Conservation (phyloP, 2,113 vertebrate species). For the Myocastor coypus region DNA sequence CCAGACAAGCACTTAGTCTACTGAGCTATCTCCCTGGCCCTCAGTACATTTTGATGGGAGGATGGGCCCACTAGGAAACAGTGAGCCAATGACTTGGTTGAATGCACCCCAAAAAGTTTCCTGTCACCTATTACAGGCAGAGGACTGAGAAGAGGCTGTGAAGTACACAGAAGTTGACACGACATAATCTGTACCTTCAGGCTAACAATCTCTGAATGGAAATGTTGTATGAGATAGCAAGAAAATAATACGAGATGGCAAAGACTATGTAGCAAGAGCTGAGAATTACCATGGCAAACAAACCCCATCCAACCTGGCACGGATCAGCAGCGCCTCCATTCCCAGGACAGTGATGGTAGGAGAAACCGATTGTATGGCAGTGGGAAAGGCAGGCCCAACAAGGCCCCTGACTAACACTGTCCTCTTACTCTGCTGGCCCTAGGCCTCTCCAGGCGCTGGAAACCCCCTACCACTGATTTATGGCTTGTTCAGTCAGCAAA, state of each 20-base stretch:
- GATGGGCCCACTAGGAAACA: neutral
- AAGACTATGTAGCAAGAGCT: neutral
- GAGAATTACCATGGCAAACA: neutral
- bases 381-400: neutral
- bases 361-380: neutral
- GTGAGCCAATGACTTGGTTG: neutral
- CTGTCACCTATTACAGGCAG: neutral
- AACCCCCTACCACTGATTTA: conserved; percentile 49
- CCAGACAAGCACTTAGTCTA: too few relatives aligned
- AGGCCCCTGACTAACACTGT: neutral
- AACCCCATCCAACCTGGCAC: neutral
- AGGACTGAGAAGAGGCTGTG: neutral
- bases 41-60: neutral
- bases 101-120: neutral
- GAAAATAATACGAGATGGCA: neutral
- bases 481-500: conserved; percentile 41
- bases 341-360: neutral
- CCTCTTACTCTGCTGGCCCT: neutral
- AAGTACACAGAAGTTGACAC: neutral
- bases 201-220: neutral
- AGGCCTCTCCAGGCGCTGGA: neutral
- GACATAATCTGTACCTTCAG: neutral
- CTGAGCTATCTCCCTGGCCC: too few relatives aligned
- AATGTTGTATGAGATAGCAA: neutral
- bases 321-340: neutral